Conservation (phyloP, 1,140 invertebrate species). For the Tribolium castaneum region DNA sequence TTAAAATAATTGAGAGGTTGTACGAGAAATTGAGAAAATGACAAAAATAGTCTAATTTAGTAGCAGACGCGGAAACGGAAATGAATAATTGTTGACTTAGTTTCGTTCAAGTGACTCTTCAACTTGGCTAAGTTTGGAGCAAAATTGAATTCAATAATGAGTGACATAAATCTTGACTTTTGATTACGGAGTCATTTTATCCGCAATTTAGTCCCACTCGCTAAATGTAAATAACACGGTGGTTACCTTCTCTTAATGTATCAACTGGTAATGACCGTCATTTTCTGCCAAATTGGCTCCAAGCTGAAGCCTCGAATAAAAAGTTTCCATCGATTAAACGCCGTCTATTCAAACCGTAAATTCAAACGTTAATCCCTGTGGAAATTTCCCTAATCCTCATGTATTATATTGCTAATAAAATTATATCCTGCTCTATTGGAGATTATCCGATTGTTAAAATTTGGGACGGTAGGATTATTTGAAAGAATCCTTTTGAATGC, state of each 20-base stretch:
- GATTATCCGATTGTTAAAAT: neutral
- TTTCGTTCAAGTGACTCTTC: neutral
- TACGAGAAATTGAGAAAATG: too few species aligned
- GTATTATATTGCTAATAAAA: neutral
- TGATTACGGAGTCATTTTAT: constrained; percentile 15
- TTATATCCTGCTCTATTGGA: neutral
- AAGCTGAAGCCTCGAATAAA: neutral
- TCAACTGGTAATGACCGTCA: constrained; percentile 13
- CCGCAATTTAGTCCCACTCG: neutral
- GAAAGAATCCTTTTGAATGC: neutral
- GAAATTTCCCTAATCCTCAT: too few species aligned
- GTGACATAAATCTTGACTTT: constrained; percentile 16
- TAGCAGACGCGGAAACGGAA: neutral
- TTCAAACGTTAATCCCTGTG: too few species aligned
- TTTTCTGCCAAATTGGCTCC: neutral
- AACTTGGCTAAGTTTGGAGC: neutral
- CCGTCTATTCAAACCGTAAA: neutral
- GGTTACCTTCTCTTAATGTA: neutral
- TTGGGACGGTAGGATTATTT: neutral
- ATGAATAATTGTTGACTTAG: constrained; percentile 16
- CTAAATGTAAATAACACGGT: constrained; percentile 4
- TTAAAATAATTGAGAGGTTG: neutral
- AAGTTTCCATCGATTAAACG: neutral
- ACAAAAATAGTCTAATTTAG: neutral
- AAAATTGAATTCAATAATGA: neutral